phyloP scores from a whole-genome alignment of 1,140 invertebrate species.

The Sarcophaga peregrina region DNA sequence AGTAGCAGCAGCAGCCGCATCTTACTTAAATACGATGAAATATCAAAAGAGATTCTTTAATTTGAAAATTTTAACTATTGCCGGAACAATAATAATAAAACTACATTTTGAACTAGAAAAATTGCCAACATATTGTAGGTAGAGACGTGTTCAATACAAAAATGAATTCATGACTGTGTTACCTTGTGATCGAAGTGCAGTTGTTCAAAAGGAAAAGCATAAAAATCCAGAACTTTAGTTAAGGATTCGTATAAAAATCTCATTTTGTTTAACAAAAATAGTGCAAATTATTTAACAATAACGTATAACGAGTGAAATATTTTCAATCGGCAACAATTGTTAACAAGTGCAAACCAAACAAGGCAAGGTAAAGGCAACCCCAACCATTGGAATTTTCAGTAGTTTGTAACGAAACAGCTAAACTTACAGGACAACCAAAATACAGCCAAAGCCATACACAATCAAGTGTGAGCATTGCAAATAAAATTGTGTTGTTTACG shows the following conservation, averaged over 20 bases:
- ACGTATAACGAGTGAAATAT: neutral
- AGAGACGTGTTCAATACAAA: neutral
- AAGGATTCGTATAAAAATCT: conserved; percentile 1
- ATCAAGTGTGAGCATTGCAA: neutral
- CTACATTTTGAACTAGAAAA: neutral
- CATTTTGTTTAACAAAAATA: neutral
- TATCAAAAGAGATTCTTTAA: neutral
- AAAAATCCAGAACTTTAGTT: neutral
- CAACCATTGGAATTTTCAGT: neutral
- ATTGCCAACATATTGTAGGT: neutral
- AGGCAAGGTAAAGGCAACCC: neutral
- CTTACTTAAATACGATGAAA: neutral
- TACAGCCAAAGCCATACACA: no score
- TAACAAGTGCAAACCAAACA: neutral
- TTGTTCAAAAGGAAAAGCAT: neutral
- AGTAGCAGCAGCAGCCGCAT: neutral
- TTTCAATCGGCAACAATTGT: neutral
- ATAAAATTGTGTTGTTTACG: no score
- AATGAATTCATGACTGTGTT: conserved; percentile 29
- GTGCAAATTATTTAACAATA: conserved; percentile 7
- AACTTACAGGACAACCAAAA: neutral
- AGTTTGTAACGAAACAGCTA: no score
- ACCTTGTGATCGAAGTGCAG: neutral
- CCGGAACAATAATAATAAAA: neutral
- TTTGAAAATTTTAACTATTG: neutral